phyloP scores from a whole-genome alignment of 1,140 invertebrate genomes.

The Polypedilum pembai region DNA sequence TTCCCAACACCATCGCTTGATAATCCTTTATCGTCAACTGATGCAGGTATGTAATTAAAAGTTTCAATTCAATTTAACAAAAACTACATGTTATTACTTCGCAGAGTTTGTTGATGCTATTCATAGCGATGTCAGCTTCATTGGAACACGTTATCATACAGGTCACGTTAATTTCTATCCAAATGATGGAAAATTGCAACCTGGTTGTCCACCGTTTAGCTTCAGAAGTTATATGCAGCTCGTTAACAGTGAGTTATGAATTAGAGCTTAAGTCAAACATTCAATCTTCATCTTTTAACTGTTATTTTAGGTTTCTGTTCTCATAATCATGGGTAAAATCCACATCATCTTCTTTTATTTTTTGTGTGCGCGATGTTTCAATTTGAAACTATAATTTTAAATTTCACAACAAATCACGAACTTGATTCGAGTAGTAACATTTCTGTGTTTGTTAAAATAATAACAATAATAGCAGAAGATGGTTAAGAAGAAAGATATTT shows the following conservation, averaged over 20 bases:
- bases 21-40: neutral
- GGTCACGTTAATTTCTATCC: constrained; percentile 58
- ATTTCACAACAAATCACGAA: neutral
- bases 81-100: neutral
- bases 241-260: constrained; percentile 19
- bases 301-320: constrained; percentile 22
- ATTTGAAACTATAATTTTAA: neutral
- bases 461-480: too few relatives aligned
- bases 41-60: neutral
- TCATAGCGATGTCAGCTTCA: constrained; percentile 56
- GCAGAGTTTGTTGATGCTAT: constrained; percentile 46
- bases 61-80: neutral
- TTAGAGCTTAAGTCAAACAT: neutral
- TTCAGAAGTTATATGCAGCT: neutral
- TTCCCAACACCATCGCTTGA: neutral
- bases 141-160: constrained; percentile 46
- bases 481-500: too few relatives aligned
- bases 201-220: constrained; percentile 47
- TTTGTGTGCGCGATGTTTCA: neutral
- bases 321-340: neutral
- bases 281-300: neutral
- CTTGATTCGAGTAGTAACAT: neutral
- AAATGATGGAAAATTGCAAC: constrained; percentile 54
- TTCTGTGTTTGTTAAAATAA: too few relatives aligned
- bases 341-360: neutral